phyloP scores from a whole-genome alignment of 2,113 vertebrate genomes.

The Odontophorus gujanensis region DNA sequence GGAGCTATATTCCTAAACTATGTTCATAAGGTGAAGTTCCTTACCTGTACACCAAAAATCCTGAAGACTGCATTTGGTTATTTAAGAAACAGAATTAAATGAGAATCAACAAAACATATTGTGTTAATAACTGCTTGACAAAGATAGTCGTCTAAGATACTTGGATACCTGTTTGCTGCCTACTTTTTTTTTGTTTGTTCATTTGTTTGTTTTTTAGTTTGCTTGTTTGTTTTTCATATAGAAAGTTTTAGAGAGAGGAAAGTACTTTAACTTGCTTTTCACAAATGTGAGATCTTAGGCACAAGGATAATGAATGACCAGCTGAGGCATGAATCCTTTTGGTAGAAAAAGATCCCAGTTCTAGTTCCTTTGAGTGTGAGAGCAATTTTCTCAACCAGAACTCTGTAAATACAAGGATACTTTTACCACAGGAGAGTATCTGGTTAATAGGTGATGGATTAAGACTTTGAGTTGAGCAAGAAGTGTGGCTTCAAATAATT shows the following conservation, averaged over 20 bases:
- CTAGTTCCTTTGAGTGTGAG: not conserved
- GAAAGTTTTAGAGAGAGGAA: not conserved
- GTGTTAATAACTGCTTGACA: conserved; percentile 10
- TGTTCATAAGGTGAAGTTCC: not conserved
- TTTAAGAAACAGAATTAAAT: conserved; percentile 16
- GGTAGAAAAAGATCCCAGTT: not conserved
- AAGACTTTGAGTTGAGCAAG: not conserved
- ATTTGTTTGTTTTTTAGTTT: not conserved
- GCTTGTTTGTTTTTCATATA: not conserved
- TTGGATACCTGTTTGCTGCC: conserved; percentile 25
- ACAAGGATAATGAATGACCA: not conserved
- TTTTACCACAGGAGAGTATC: not conserved
- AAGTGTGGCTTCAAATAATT: not conserved
- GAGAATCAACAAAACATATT: not conserved
- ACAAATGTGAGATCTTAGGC: not conserved
- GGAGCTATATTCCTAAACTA: not conserved
- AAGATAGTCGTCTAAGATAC: conserved; percentile 19
- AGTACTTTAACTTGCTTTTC: not conserved
- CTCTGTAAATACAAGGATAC: not conserved
- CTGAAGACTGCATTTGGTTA: not conserved
- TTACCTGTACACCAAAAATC: not conserved
- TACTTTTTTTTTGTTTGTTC: not conserved
- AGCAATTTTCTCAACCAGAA: not conserved
- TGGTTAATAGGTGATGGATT: not conserved
- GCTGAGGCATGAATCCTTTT: not conserved